Conservation (phyloP, 2,797 vertebrate genomes). For the Halcyon badia region DNA sequence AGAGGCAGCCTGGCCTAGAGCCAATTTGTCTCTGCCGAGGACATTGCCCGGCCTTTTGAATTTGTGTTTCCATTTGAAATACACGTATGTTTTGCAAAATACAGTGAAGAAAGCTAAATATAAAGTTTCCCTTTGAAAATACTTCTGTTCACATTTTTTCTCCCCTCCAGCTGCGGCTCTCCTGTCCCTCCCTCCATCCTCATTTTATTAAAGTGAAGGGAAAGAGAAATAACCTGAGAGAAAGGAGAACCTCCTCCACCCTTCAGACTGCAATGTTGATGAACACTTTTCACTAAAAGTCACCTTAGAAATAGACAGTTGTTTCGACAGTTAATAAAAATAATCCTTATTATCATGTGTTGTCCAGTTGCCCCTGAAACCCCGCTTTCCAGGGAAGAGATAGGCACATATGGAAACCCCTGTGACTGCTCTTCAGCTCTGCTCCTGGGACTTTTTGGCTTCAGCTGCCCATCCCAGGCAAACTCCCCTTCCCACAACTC, state of each 20-base stretch:
- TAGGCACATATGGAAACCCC: background rate
- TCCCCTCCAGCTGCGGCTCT: background rate
- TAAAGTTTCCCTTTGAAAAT: background rate
- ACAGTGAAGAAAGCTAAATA: background rate
- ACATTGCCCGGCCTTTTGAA: background rate
- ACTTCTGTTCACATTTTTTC: background rate
- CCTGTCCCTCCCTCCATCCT: background rate
- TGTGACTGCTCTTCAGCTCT: background rate
- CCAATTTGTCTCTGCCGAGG: background rate
- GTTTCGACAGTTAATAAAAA: background rate
- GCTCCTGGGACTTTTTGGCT: background rate
- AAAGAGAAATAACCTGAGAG: background rate
- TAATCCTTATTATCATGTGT: background rate
- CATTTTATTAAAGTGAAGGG: background rate
- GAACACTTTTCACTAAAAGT: background rate
- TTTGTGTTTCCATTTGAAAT: background rate
- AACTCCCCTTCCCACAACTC: background rate
- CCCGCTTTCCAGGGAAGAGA: background rate
- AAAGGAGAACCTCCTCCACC: background rate
- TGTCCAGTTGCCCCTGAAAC: background rate
- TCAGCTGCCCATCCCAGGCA: background rate
- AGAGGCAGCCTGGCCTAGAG: background rate
- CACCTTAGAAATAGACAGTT: background rate
- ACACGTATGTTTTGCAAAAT: background rate
- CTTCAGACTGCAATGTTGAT: background rate